Percentiles rank a stretch among this genome's conserved stretches.
phyloP scores from a whole-genome alignment of 2,888 invertebrate genomes.

The Habroteleia sp. region DNA sequence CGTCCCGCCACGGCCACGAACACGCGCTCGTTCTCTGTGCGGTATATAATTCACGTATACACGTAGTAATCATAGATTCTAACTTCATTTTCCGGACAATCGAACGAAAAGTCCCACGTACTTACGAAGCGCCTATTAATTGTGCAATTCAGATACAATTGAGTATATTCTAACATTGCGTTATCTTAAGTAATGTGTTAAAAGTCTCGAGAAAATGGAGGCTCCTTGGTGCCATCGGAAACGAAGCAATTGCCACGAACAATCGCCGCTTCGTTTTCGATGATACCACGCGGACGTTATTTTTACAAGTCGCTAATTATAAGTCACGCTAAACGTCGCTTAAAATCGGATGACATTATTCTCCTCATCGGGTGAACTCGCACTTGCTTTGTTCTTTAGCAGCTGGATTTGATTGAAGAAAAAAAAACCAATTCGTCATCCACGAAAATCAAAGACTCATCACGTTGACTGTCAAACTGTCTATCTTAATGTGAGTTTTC shows the following conservation, averaged over 20 bases:
- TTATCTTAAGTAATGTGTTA: constrained; percentile 48
- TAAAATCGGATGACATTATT: constrained; percentile 19
- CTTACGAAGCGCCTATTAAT: constrained; percentile 44
- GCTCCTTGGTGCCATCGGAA: constrained; percentile 11
- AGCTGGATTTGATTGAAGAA: background rate
- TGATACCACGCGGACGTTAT: constrained; percentile 4
- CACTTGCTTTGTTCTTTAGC: too few species aligned
- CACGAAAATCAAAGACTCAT: constrained; percentile 2
- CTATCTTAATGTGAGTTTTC: constrained; percentile 38
- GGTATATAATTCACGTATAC: background rate
- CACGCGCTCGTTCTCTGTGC: too few species aligned
- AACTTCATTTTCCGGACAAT: constrained; percentile 20
- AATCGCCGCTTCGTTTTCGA: constrained; percentile 3
- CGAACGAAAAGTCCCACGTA: constrained; percentile 24
- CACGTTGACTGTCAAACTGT: constrained; percentile 55
- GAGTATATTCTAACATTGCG: constrained; percentile 56
- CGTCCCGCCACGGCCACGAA: too few species aligned
- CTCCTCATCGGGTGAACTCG: background rate
- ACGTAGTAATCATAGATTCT: background rate
- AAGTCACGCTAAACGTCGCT: constrained; percentile 21
- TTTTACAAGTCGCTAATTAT: constrained; percentile 15
- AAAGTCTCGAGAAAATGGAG: constrained; percentile 25
- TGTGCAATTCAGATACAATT: constrained; percentile 53
- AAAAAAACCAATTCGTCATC: constrained; percentile 3
- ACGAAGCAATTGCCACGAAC: constrained; percentile 7